Base-by-base conservation (phyloP, 2,797 vertebrate genomes). In the Siniperca undulata region DNA sequence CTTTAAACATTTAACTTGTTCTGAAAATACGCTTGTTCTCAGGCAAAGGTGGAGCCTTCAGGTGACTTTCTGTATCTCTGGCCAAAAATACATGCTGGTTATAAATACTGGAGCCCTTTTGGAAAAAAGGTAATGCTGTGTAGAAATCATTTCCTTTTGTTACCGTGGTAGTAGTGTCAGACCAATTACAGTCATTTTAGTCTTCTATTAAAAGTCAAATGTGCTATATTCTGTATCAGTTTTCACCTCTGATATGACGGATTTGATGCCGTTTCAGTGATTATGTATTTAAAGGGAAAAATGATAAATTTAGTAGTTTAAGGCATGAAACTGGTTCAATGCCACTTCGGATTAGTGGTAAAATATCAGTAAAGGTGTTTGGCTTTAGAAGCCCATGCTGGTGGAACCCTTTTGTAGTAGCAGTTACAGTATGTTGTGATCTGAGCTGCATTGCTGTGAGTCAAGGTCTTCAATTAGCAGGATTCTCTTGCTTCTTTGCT, bases 401-500 rank as follows among this genome's bases (percentile, higher is more conserved):
- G 67, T 72, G 75, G 71, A 84, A 60, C 16, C 66, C 58, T 56
- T 50, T 34, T 64, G 53, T 81, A 78, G 77, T 72, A 85, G 70
- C 65, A 70, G 74, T 67, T 65, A 20, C 69, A 42, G 66, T 44
- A 55, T 56, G 64, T 62, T 56, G n/a, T 78, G 55, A 90, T 87
- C 61, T 58, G 30, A 76, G 68, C 27, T 70, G 34, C 36, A n/a
- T 9, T 16, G 13, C 67, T 75, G 58, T 60, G 66, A 87, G 78
- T 83, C 65, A 70, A 68, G 50, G 30, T 78, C 83, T 85, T 87
- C 78, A 89, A 85, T 91, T 91, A 90, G 68, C 78, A 82, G 76
- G 80, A 79, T 80, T 86, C 70, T 87, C 88, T 84, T 40, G 1
- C 36, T 42, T 56, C 64, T 77, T 76, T 70, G 67, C 88, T 92